These are phyloP conservation scores for Ridgeia piscesae DNA, from an alignment of 1,140 invertebrate genomes.

Conservation along the genomic window DNA sequence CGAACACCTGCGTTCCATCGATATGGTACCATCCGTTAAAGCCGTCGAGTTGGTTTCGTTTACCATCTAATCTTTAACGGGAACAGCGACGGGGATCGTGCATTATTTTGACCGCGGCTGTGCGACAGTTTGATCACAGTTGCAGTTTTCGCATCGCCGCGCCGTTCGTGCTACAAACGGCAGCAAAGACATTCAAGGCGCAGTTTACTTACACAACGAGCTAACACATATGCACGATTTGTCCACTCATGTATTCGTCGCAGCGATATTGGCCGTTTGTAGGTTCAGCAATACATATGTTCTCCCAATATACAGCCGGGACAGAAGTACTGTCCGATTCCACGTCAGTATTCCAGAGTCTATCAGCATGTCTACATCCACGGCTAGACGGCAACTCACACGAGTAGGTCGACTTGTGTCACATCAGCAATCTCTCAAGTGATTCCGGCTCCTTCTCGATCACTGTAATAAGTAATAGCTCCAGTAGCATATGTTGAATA, in stretches of 20 bases:
- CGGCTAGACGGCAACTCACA: not conserved
- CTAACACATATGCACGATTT: not conserved
- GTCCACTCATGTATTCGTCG: not conserved
- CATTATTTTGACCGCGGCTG: not conserved
- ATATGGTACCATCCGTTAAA: not conserved
- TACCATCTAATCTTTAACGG: not conserved
- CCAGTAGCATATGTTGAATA: slow-evolving; percentile 94
- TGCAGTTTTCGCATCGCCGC: not conserved
- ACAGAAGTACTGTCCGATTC: not conserved
- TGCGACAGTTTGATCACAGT: not conserved
- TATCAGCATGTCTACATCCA: not conserved
- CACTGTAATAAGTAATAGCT: slow-evolving; percentile 72
- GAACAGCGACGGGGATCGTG: not conserved
- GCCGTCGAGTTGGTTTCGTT: not conserved
- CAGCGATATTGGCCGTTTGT: not conserved
- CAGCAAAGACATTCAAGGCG: not conserved
- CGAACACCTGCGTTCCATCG: not conserved
- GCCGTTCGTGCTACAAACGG: not conserved
- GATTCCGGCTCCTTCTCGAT: not conserved
- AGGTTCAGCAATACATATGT: not conserved
- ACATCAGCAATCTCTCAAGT: not conserved
- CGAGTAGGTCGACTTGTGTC: not conserved
- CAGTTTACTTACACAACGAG: not conserved
- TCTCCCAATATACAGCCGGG: not conserved
- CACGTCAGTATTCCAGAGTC: not conserved